Percentiles rank a stretch among this genome's conserved stretches.
Evolutionary conservation across 2,113 vertebrate species (phyloP).

Genomic region (Pterophyllum scalare): DNA sequence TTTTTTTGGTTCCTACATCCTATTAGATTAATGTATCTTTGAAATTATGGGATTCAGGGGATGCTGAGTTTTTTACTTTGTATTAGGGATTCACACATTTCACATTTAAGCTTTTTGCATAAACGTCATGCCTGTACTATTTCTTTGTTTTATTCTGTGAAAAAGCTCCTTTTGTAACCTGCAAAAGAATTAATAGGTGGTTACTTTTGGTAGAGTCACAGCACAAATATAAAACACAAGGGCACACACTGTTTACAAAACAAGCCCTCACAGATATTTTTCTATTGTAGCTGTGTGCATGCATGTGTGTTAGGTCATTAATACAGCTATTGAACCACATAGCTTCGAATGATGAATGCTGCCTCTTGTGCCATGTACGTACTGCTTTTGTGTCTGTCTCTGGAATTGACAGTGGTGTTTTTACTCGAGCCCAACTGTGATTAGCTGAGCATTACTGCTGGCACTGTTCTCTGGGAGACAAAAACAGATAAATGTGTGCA

Average conservation of each 20-base stretch:
- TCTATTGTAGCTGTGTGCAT: background rate
- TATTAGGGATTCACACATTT: background rate
- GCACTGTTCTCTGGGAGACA: constrained; percentile 29
- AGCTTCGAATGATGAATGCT: background rate
- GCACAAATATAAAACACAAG: background rate
- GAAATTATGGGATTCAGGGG: background rate
- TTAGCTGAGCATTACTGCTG: constrained; percentile 35
- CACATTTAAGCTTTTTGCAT: background rate
- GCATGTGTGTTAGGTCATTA: background rate
- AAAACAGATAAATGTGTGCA: constrained; percentile 45
- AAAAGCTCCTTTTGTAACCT: background rate
- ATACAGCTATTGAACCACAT: background rate
- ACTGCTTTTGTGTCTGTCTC: background rate
- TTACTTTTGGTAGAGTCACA: background rate
- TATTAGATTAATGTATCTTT: background rate
- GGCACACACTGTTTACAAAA: background rate
- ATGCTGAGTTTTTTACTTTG: background rate
- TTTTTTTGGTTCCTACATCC: background rate
- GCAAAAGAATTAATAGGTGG: background rate
- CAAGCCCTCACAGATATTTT: background rate
- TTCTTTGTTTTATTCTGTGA: background rate
- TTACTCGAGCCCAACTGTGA: constrained; percentile 22
- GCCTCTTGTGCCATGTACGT: background rate
- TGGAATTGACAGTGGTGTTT: constrained; percentile 23
- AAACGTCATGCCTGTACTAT: background rate